These are phyloP conservation scores for Dromiciops gliroides DNA, from an alignment of 2,113 vertebrate genomes.

Conservation along the genomic window DNA sequence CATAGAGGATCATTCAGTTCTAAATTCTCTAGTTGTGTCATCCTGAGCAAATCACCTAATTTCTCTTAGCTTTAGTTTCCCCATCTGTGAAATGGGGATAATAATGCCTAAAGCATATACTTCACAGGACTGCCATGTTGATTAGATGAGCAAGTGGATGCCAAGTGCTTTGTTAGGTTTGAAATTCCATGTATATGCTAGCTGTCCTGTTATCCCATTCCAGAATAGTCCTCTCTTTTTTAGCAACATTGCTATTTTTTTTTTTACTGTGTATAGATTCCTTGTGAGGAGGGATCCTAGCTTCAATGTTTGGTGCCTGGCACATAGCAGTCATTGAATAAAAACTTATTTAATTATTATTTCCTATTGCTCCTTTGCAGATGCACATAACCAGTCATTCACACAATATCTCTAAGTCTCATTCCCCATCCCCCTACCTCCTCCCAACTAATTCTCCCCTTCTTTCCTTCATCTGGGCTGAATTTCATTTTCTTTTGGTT, in stretches of 20 bases:
- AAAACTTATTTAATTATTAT: background rate
- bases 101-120: background rate
- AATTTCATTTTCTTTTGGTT: slow-evolving; percentile 13
- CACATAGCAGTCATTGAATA: background rate
- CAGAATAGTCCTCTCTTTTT: background rate
- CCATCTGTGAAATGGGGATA: background rate
- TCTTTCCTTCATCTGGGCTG: background rate
- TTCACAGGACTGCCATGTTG: background rate
- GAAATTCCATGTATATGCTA: background rate
- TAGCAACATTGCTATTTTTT: background rate
- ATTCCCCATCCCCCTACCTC: background rate
- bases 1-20: background rate
- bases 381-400: background rate
- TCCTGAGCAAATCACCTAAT: background rate
- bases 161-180: background rate
- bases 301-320: background rate
- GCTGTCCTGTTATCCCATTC: background rate
- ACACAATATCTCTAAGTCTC: background rate
- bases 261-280: background rate
- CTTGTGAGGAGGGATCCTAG: background rate
- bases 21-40: background rate
- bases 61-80: background rate
- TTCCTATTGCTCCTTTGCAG: background rate
- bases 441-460: background rate
- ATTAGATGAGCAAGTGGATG: background rate